A percentile compares a stretch with the other conserved stretches of the same genome.
phyloP scores from a whole-genome alignment of 2,797 vertebrate genomes.

The Fringilla coelebs region DNA sequence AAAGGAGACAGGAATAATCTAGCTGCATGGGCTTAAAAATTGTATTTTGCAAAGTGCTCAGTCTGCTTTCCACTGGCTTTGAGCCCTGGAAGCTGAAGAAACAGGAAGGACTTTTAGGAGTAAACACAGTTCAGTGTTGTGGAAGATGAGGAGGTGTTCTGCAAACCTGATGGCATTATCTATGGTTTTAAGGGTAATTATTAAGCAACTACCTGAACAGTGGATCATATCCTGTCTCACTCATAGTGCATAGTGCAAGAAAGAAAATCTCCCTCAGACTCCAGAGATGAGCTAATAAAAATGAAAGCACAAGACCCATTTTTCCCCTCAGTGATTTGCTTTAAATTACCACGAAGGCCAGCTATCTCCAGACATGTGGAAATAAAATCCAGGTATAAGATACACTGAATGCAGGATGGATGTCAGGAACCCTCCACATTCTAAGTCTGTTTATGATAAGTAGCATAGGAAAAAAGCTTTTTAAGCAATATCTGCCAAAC shows the following conservation, averaged over 20 bases:
- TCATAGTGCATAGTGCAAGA: not conserved
- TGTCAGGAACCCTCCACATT: not conserved
- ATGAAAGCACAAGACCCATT: not conserved
- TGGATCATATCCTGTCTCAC: not conserved
- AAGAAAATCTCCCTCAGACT: not conserved
- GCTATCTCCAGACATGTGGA: not conserved
- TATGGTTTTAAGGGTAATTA: not conserved
- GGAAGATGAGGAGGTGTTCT: not conserved
- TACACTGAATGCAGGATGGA: not conserved
- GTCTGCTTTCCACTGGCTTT: not conserved
- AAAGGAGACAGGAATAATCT: not conserved
- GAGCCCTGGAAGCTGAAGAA: not conserved
- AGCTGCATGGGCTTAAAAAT: not conserved
- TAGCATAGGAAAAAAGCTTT: not conserved
- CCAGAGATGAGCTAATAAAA: not conserved
- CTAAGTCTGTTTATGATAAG: not conserved
- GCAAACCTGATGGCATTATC: not conserved
- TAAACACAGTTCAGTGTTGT: not conserved
- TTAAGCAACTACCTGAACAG: not conserved
- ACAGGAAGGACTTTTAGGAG: not conserved
- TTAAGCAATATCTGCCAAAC: not conserved
- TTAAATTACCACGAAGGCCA: not conserved
- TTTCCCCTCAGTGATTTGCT: not conserved
- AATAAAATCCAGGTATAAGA: not conserved
- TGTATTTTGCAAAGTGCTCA: not conserved